phyloP scores from a whole-genome alignment of 2,888 invertebrate species.

The Mystacides longicornis region DNA sequence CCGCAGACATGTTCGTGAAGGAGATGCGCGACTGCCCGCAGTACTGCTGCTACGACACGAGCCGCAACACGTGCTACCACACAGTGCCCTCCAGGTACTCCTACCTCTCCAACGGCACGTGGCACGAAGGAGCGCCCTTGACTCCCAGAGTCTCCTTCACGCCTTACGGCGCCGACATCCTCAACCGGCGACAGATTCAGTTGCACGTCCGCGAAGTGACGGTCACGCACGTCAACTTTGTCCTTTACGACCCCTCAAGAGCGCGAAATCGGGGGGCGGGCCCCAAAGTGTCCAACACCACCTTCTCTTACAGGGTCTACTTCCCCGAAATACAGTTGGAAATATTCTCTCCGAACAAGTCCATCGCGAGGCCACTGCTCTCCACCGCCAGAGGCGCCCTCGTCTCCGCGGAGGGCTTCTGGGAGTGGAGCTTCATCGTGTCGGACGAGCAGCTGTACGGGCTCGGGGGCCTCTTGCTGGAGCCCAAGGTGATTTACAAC shows the following conservation, averaged over 20 bases:
- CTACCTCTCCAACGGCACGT: constrained; percentile 36
- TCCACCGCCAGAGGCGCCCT: constrained; percentile 21
- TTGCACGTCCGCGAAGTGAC: constrained; percentile 39
- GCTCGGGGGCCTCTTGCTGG: constrained; percentile 15
- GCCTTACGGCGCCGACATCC: constrained; percentile 33
- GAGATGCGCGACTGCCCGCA: constrained; percentile 36
- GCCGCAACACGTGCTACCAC: constrained; percentile 43
- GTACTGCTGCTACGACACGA: constrained; percentile 47
- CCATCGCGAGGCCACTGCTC: constrained; percentile 15
- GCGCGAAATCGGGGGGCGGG: constrained; percentile 27
- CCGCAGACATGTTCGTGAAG: constrained; percentile 32
- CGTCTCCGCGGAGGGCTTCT: constrained; percentile 16
- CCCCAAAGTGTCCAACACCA: constrained; percentile 32
- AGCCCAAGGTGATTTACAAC: constrained; percentile 17
- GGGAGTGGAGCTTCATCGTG: constrained; percentile 22
- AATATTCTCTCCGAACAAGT: constrained; percentile 25
- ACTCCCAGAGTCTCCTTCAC: constrained; percentile 35
- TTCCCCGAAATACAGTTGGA: constrained; percentile 35
- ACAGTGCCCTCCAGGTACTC: constrained; percentile 47
- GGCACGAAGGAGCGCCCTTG: constrained; percentile 35
- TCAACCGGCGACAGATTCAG: constrained; percentile 32
- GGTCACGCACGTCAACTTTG: constrained; percentile 35
- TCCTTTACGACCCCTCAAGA: constrained; percentile 35
- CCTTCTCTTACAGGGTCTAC: constrained; percentile 34
- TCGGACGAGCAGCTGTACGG: constrained; percentile 20